Conservation (phyloP, 1,140 invertebrate species). For the Lamellibrachia luymesi region DNA sequence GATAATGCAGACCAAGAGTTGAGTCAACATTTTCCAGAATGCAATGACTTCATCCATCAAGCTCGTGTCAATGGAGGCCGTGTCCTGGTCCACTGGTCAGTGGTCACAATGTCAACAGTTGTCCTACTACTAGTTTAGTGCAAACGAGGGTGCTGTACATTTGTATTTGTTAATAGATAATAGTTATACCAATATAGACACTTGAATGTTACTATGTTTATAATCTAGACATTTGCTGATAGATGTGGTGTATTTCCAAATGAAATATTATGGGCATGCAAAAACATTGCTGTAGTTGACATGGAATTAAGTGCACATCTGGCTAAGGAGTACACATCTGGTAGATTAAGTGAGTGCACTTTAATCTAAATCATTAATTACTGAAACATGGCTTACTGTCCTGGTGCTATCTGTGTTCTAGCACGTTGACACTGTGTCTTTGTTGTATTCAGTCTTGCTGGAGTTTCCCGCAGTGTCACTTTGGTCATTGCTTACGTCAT, state of each 20-base stretch:
- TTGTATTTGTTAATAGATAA: neutral
- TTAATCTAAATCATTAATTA: neutral
- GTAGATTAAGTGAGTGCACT: too few species aligned
- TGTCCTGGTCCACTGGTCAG: constrained; percentile 93
- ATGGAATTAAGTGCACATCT: too few species aligned
- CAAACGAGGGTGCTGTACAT: neutral
- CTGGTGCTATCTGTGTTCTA: neutral
- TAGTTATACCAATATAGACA: neutral
- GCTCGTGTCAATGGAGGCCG: constrained; percentile 83
- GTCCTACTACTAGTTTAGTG: neutral
- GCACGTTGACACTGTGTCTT: neutral
- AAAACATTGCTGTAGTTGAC: too few species aligned
- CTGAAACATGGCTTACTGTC: neutral
- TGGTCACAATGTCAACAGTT: constrained; percentile 21
- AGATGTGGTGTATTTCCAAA: too few species aligned
- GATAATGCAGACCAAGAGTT: constrained; percentile 92
- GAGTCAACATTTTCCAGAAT: constrained; percentile 85
- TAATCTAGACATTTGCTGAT: too few species aligned
- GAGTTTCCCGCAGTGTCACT: constrained; percentile 93
- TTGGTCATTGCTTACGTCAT: constrained; percentile 93
- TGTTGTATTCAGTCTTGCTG: constrained; percentile 72
- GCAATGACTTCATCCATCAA: constrained; percentile 94
- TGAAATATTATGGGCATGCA: too few species aligned
- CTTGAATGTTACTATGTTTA: too few species aligned
- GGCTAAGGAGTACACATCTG: too few species aligned